A percentile compares a stretch with the other conserved stretches of the same genome.
Conservation (phyloP, 2,888 invertebrate species). For the Mythimna pallens region DNA sequence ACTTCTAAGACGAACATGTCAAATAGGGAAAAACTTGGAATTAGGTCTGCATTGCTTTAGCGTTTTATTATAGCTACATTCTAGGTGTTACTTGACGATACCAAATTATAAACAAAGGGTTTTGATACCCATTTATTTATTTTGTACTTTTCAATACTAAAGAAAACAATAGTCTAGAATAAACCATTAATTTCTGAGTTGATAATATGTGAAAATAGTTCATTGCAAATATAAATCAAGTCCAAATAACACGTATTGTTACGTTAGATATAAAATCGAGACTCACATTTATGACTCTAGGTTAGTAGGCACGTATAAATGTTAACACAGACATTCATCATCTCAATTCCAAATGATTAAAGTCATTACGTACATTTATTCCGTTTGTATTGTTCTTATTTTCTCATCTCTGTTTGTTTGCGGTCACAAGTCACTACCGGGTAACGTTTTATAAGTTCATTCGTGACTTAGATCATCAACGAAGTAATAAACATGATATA, state of each 20-base stretch:
- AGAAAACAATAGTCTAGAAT: too few relatives aligned
- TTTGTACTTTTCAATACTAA: too few relatives aligned
- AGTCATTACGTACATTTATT: slow-evolving; percentile 37
- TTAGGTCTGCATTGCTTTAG: too few relatives aligned
- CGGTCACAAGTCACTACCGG: slow-evolving; percentile 52
- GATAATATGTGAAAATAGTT: not conserved
- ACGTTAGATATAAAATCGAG: not conserved
- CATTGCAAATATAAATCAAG: not conserved
- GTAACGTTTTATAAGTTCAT: slow-evolving; percentile 37
- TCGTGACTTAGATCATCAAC: slow-evolving; percentile 44
- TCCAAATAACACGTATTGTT: slow-evolving; percentile 3
- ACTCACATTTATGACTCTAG: slow-evolving; percentile 1
- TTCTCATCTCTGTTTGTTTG: slow-evolving; percentile 49
- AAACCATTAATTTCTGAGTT: too few relatives aligned
- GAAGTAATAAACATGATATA: slow-evolving; percentile 18
- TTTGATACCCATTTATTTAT: too few relatives aligned
- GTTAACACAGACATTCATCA: slow-evolving; percentile 25
- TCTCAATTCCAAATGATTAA: slow-evolving; percentile 27
- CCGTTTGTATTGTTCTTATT: slow-evolving; percentile 42
- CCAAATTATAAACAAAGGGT: too few relatives aligned
- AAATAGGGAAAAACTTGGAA: too few relatives aligned
- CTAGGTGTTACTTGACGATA: too few relatives aligned
- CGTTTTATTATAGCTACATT: too few relatives aligned
- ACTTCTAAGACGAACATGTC: too few relatives aligned
- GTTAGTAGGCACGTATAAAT: slow-evolving; percentile 10